These are phyloP conservation scores for Tretioscincus oriximinensis DNA, from an alignment of 2,113 vertebrate genomes.

Conservation along the genomic window DNA sequence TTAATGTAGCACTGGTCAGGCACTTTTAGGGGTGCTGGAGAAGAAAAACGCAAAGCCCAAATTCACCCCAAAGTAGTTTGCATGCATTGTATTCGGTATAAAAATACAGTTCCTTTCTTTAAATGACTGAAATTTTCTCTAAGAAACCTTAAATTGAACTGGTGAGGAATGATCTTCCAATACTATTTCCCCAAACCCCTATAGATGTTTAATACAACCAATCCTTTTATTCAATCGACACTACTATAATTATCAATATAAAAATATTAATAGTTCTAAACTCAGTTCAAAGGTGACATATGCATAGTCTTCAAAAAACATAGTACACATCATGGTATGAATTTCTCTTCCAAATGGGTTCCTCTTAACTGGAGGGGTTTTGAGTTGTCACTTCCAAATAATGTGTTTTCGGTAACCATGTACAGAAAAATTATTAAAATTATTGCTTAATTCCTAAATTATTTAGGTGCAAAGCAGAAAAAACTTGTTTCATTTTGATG, in stretches of 20 bases:
- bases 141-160: background rate
- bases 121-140: constrained; percentile 6
- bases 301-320: background rate
- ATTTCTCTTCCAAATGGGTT: background rate
- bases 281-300: background rate
- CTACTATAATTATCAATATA: background rate
- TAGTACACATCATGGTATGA: too few relatives aligned
- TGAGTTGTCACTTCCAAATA: background rate
- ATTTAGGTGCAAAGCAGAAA: background rate
- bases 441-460: background rate
- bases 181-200: too few relatives aligned
- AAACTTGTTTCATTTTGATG: background rate
- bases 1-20: background rate
- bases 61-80: background rate
- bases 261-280: too few relatives aligned
- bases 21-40: background rate
- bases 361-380: background rate
- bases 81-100: background rate
- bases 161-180: too few relatives aligned
- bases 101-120: background rate
- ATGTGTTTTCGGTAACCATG: background rate
- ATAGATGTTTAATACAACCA: background rate
- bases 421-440: background rate
- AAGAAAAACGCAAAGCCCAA: background rate
- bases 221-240: background rate